Conservation (phyloP, 1,140 invertebrate species). For the Ctenoplectra terminalis region DNA sequence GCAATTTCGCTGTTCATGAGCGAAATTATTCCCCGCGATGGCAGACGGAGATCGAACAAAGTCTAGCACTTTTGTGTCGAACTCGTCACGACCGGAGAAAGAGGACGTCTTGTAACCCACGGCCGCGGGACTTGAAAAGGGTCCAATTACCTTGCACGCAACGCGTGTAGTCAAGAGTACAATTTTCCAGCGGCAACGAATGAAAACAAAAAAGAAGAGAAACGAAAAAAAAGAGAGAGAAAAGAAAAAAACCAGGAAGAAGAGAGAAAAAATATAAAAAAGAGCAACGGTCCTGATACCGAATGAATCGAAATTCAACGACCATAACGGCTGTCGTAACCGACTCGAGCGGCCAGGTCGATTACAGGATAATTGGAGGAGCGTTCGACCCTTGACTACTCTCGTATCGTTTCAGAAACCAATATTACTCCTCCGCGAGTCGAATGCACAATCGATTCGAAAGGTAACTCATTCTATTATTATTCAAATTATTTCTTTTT, state of each 20-base stretch:
- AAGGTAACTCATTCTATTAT: constrained; percentile 9
- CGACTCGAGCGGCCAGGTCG: constrained; percentile 25
- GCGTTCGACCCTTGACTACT: constrained; percentile 41
- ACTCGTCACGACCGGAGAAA: constrained; percentile 44
- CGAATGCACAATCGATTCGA: constrained; percentile 34
- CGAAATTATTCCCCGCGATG: constrained; percentile 21
- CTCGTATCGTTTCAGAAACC: constrained; percentile 43
- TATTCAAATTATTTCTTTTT: background rate
- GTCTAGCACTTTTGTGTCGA: constrained; percentile 54
- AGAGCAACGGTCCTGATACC: constrained; percentile 14
- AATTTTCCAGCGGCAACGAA: constrained; percentile 53
- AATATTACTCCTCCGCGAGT: constrained; percentile 18
- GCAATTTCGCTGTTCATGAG: constrained; percentile 13
- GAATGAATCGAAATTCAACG: constrained; percentile 31
- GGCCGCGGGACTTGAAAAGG: constrained; percentile 47
- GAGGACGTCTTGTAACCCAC: constrained; percentile 42
- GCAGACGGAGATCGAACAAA: constrained; percentile 21
- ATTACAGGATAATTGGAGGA: constrained; percentile 46
- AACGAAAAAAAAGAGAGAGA: constrained; percentile 1
- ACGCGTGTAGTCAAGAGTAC: constrained; percentile 51
- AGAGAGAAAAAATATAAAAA: background rate
- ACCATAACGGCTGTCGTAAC: constrained; percentile 50
- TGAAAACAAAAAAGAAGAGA: background rate
- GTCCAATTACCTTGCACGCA: constrained; percentile 66
- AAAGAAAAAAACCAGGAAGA: background rate